A percentile compares a stretch with the other conserved stretches of the same genome.
Evolutionary conservation across 1,140 invertebrate genomes (phyloP).

Genomic region (Leptonema lineaticorne): DNA sequence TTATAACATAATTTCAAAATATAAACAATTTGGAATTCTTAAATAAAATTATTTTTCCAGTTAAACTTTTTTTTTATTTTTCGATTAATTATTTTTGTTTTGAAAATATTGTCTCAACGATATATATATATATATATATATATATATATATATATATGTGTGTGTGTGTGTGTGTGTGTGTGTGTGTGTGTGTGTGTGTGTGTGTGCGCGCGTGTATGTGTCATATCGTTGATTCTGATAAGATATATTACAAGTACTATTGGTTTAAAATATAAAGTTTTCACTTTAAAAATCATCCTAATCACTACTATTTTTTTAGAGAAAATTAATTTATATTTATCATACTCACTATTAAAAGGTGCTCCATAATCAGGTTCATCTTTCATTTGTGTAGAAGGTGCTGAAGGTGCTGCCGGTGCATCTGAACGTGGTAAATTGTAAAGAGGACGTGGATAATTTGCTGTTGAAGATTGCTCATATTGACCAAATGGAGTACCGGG

Average conservation of each 20-base stretch:
- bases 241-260: too few species aligned
- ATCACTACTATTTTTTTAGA: too few species aligned
- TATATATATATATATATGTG: not conserved
- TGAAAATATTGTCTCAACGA: too few species aligned
- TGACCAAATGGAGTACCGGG: constrained; percentile 42
- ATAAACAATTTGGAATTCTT: too few species aligned
- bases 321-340: too few species aligned
- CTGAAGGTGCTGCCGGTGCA: constrained; percentile 31
- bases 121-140: not conserved
- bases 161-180: not conserved
- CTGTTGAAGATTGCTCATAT: constrained; percentile 48
- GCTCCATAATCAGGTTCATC: constrained; percentile 64
- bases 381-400: constrained; percentile 49
- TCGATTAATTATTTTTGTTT: too few species aligned
- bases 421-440: constrained; percentile 56
- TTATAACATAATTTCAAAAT: too few species aligned
- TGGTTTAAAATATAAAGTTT: not conserved
- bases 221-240: too few species aligned
- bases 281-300: not conserved
- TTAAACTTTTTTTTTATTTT: too few species aligned
- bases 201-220: too few species aligned
- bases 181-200: too few species aligned
- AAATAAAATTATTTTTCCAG: too few species aligned
- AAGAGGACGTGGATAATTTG: constrained; percentile 53
- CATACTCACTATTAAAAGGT: constrained; percentile 63